Conservation (phyloP, 2,888 invertebrate species). For the Reticulitermes lucifugus region DNA sequence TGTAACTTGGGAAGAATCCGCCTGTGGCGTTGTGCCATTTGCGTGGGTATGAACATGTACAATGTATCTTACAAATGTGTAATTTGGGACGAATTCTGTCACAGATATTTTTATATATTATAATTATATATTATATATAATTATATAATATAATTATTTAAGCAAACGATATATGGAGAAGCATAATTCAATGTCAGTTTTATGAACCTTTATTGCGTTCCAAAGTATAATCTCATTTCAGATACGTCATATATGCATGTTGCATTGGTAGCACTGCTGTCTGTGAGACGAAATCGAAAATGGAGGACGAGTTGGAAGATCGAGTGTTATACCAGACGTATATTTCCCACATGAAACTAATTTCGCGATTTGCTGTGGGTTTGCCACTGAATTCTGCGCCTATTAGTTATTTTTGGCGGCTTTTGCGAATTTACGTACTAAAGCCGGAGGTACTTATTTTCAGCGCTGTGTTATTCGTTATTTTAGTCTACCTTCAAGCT, state of each 20-base stretch:
- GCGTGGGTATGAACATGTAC: too few species aligned
- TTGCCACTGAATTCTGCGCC: constrained; percentile 79
- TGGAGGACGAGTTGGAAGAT: constrained; percentile 95
- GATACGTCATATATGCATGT: background rate
- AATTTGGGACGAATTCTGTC: too few species aligned
- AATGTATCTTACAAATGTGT: too few species aligned
- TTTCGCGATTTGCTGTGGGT: constrained; percentile 84
- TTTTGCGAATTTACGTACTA: constrained; percentile 81
- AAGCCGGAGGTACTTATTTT: constrained; percentile 84
- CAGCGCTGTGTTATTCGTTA: constrained; percentile 76
- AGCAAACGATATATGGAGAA: too few species aligned
- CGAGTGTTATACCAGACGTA: constrained; percentile 89
- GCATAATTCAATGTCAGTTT: too few species aligned
- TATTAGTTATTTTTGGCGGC: constrained; percentile 81
- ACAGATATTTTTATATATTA: too few species aligned
- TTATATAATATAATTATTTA: too few species aligned
- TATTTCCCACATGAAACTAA: constrained; percentile 85
- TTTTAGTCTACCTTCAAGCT: constrained; percentile 85
- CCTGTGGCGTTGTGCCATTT: too few species aligned
- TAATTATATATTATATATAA: too few species aligned
- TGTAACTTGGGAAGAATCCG: too few species aligned
- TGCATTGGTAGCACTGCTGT: background rate
- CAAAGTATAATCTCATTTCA: too few species aligned
- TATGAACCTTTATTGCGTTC: too few species aligned
- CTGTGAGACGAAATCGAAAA: constrained; percentile 60